Evolutionary conservation across 2,888 invertebrate genomes (phyloP), one percentile per base, ranked within the genome.

Genomic region (Meteorus cinctellus): DNA sequence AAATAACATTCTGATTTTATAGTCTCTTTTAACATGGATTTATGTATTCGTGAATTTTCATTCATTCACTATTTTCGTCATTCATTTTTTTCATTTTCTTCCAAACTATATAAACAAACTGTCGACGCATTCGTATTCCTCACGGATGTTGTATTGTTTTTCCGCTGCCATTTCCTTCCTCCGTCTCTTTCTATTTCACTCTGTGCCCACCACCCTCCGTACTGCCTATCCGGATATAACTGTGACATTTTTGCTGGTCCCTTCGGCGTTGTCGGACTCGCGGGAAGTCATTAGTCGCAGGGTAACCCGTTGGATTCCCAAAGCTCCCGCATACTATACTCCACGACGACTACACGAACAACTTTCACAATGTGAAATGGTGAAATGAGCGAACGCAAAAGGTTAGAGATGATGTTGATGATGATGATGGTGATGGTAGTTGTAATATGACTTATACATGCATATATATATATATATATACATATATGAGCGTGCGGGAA

Each of bases 261-360:
- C 62, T 62, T 62, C 62, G n/a, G 31, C 62, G 62, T 62, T 31
- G 62, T 62, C 36, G 65, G 34, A 41, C 41, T 65, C 36, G 65
- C 65, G 65, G 41, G 41, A 65, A 65, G 65, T 41, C 65, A 65
- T 65, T 41, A 34, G 62, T 62, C 62, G 62, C 62, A 62, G 62
- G 16, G 62, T 62, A 29, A 62, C 29, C 31, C 31, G 29, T 55
- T 29, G 31, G 34, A n/a, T 31, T 19, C 29, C 31, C 3, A 14
- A 31, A 62, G 14, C 29, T 31, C 60, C 1, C 29, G 16, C 29
- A 34, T n/a, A n/a, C 14, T 62, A n/a, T 62, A 2, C n/a, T 31
- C 55, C 8, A 55, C 19, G 19, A 55, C 48, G 55, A 19, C 19
- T 55, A 55, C 10, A 19, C 12, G 19, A 55, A 24, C 5, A 55